Evolutionary conservation across 2,797 vertebrate genomes (phyloP), one percentile per base, ranked within the genome.

Genomic region (Ctenochaetus hawaiiensis): DNA sequence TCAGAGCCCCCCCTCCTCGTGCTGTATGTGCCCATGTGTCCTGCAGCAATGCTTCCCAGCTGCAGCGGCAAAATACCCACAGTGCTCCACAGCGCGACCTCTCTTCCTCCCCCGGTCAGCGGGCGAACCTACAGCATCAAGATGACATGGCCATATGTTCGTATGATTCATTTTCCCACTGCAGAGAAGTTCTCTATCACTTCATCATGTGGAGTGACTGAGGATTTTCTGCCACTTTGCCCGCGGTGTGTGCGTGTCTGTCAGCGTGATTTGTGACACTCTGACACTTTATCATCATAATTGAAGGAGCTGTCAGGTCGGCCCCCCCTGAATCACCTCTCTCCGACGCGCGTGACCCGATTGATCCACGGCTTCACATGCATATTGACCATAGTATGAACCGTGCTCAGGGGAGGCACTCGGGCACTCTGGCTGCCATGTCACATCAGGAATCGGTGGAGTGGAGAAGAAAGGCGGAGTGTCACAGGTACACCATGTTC

Each of bases 141-240:
- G 67, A 79, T 39, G 77, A 84, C 69, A 62, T 5, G 1, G 75
- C 90, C 85, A 76, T 88, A 85, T 89, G 91, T 69, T 83, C 60
- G 8, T 52, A 16, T 26, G 23, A 53, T 59, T 48, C 9, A 2
- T n/a, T 62, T 75, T 48, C 51, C 39, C 26, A 0, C 57, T 49
- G 44, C 2, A 4, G 30, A 69, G 59, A 76, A 74, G 75, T 77
- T 43, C 56, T 70, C 54, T 17, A 54, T 78, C 82, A 53, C 64
- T 61, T 84, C 47, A 20, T 82, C 43, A 30, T 26, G 71, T 39
- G 49, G 54, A 58, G 67, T 54, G 78, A 82, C 54, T 5, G 71
- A 79, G 26, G 45, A 7, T 82, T 63, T 30, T 58, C 78, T 80
- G 71, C 84, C 86, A 77, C 72, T 73, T 52, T 63, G 44, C 54